Evolutionary conservation across 2,888 invertebrate genomes (phyloP).

Genomic region (Mythimna loreyi): DNA sequence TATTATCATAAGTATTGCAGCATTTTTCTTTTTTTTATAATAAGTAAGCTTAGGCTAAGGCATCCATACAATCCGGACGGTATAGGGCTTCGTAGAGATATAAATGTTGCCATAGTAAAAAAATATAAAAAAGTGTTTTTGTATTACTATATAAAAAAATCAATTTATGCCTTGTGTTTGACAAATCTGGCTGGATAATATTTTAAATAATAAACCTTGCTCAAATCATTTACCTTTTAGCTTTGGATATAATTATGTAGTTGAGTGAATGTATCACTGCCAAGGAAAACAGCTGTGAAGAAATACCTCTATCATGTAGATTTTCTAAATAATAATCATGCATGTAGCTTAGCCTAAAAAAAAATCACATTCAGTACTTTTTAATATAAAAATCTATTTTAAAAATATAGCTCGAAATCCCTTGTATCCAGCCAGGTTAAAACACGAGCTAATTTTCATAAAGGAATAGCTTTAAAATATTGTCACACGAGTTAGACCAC

Average conservation of each 20-base stretch:
- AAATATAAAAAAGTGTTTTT: conserved; percentile 75
- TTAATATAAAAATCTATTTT: not conserved
- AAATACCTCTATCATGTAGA: conserved; percentile 31
- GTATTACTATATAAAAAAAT: conserved; percentile 57
- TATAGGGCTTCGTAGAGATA: conserved; percentile 74
- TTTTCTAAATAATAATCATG: conserved; percentile 44
- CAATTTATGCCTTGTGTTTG: conserved; percentile 58
- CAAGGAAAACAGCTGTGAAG: conserved; percentile 40
- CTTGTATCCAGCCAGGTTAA: conserved; percentile 53
- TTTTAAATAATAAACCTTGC: conserved; percentile 45
- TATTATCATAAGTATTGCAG: conserved; percentile 74
- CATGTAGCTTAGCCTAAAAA: conserved; percentile 32
- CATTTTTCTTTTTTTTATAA: conserved; percentile 75
- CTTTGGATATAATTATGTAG: conserved; percentile 33
- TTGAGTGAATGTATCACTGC: conserved; percentile 52
- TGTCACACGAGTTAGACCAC: conserved; percentile 89
- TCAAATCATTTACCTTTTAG: conserved; percentile 50
- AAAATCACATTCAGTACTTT: conserved; percentile 10
- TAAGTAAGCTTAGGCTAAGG: conserved; percentile 81
- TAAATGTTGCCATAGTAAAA: conserved; percentile 87
- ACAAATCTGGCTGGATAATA: conserved; percentile 62
- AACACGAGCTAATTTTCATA: conserved; percentile 67
- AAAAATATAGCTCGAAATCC: conserved; percentile 11
- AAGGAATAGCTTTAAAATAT: conserved; percentile 86
- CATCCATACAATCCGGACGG: conserved; percentile 73